Percentiles rank a stretch among this genome's conserved stretches.
These are phyloP conservation scores for Meganola albula DNA, from an alignment of 2,888 invertebrate species.

Conservation along the genomic window DNA sequence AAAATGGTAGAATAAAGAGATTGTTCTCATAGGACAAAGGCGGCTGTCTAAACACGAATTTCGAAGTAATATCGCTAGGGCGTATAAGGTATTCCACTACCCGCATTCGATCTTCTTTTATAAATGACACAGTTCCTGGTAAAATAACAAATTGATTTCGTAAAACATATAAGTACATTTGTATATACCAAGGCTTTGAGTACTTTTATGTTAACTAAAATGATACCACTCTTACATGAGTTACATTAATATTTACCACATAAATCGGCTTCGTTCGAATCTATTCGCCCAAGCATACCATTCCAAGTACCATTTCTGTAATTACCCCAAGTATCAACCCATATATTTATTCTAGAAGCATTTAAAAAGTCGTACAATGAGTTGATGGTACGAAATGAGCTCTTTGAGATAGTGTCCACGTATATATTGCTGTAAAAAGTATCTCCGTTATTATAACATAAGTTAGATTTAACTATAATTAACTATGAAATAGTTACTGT, in stretches of 20 bases:
- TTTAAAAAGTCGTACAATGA: conserved; percentile 49
- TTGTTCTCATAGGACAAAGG: conserved; percentile 81
- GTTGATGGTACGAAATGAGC: conserved; percentile 31
- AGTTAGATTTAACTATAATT: neutral
- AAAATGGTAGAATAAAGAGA: conserved; percentile 80
- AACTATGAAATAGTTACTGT: neutral
- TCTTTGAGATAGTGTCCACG: conserved; percentile 36
- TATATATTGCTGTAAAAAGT: conserved; percentile 39
- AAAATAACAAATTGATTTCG: conserved; percentile 4
- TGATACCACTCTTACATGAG: too few species aligned
- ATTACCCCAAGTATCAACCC: conserved; percentile 51
- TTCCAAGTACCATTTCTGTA: conserved; percentile 46
- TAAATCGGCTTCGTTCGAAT: conserved; percentile 45
- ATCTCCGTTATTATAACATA: neutral
- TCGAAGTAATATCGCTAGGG: conserved; percentile 51
- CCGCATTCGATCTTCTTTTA: conserved; percentile 32
- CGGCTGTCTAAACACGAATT: conserved; percentile 81
- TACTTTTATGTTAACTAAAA: too few species aligned
- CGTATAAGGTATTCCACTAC: conserved; percentile 64
- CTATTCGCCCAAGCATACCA: conserved; percentile 50
- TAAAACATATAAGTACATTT: too few species aligned
- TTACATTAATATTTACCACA: too few species aligned
- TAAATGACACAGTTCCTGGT: conserved; percentile 45
- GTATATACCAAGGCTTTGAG: too few species aligned
- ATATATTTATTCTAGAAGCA: conserved; percentile 35